Evolutionary conservation across 2,797 vertebrate species (phyloP), one percentile per base, ranked within the genome.

Genomic region (Lophotriccus pileatus): DNA sequence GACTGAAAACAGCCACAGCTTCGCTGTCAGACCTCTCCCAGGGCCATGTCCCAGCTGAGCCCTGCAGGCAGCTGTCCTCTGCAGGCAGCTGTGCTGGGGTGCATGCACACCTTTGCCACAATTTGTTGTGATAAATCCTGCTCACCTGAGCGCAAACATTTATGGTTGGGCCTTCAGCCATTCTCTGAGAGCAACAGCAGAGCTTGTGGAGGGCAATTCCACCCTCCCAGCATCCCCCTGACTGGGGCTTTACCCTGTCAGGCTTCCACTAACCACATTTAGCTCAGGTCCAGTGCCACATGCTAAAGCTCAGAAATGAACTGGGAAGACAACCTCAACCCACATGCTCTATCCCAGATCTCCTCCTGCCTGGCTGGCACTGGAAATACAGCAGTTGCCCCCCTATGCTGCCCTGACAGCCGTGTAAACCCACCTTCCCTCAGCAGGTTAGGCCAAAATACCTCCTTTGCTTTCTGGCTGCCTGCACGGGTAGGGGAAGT

Each of bases 1-100:
- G n/a, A 24, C 34, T 1, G 1, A 25, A 56, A 58, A 47, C 28
- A 41, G 32, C 34, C 2, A 0, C 0, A 0, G 47, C 28, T 52
- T 70, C 2, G 0, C n/a, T 14, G 30, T 49, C 46, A 24, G 63
- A 25, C 13, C 10, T 75, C 32, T 72, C 37, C 49, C 27, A 13
- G 58, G 23, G 41, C 53, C 1, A 0, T 0, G 3, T 46, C 63
- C 64, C 64, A 64, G 13, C 12, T 88, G 46, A 83, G 55, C 27
- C 74, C 79, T 67, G 68, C 73, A 80, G 55, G 55, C 39, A 68
- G 41, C 32, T 63, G 53, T 78, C n/a, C n/a, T 39, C 80, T 67
- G 68, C 73, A 80, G 55, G 55, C 41, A 68, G 41, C 32, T 63
- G 53, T 78, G 53, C 75, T 76, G 72, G 24, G 59, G 7, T 22